These are phyloP conservation scores for Neomorphus geoffroyi DNA, from an alignment of 2,797 vertebrate species.

Conservation along the genomic window DNA sequence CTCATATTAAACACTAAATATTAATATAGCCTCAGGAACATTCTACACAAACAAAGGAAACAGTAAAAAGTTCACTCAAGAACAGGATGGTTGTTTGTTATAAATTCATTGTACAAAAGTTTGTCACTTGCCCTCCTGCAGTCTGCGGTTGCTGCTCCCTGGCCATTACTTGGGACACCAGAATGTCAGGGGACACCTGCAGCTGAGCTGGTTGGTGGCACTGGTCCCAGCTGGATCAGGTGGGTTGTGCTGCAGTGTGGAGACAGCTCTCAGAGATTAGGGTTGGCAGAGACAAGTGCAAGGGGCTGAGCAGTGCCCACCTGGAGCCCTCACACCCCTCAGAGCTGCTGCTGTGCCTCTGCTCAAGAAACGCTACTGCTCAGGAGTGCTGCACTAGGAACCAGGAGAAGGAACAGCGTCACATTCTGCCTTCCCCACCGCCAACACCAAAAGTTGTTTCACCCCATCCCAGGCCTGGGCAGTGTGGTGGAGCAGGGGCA, in stretches of 20 bases:
- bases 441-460: fast-evolving
- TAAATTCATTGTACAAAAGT: conserved; percentile 13
- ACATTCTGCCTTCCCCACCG: fast-evolving
- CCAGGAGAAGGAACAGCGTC: background rate
- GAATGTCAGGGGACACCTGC: background rate
- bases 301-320: background rate
- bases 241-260: fast-evolving
- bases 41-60: conserved; percentile 66
- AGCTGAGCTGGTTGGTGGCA: fast-evolving
- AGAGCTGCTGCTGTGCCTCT: background rate
- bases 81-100: conserved; percentile 16
- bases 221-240: background rate
- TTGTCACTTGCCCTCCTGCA: fast-evolving
- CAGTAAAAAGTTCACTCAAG: conserved; percentile 36
- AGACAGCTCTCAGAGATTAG: background rate
- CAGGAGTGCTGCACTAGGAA: background rate
- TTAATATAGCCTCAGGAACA: conserved; percentile 54
- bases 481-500: fast-evolving
- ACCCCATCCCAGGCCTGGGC: background rate
- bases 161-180: fast-evolving
- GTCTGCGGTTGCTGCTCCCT: background rate
- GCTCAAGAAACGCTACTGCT: background rate
- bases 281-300: fast-evolving
- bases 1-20: conserved; percentile 60
- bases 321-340: fast-evolving